Conservation (phyloP, 2,797 vertebrate species). For the Chelon labrosus region DNA sequence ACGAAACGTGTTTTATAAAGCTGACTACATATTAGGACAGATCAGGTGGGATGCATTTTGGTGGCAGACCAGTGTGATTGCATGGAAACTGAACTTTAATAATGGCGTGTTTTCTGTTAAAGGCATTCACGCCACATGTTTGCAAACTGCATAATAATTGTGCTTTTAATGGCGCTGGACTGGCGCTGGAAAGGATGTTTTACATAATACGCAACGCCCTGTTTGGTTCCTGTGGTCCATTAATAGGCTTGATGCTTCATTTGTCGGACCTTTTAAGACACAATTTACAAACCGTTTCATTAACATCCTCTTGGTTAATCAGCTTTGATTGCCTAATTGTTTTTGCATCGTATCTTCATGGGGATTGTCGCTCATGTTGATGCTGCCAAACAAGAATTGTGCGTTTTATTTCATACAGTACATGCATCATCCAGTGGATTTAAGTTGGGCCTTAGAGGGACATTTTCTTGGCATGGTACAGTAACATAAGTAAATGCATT, state of each 20-base stretch:
- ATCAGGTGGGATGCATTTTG: too few relatives aligned
- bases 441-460: too few relatives aligned
- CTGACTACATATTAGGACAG: background rate
- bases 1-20: constrained; percentile 7
- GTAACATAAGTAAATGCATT: too few relatives aligned
- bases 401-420: background rate
- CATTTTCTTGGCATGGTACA: too few relatives aligned
- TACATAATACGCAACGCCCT: background rate
- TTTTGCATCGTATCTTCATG: background rate
- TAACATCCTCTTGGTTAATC: background rate
- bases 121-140: constrained; percentile 2
- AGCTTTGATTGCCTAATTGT: background rate
- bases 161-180: constrained; percentile 3
- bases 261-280: background rate
- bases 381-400: background rate
- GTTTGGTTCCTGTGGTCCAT: constrained; percentile 1
- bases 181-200: background rate
- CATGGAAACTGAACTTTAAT: background rate
- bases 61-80: background rate
- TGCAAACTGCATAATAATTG: constrained; percentile 4
- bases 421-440: background rate
- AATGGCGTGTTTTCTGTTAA: background rate
- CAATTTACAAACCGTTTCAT: background rate
- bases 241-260: background rate
- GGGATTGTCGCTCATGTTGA: background rate